Percentiles rank a stretch among this genome's conserved stretches.
phyloP scores from a whole-genome alignment of 2,113 vertebrate genomes.

The Ursus arctos region DNA sequence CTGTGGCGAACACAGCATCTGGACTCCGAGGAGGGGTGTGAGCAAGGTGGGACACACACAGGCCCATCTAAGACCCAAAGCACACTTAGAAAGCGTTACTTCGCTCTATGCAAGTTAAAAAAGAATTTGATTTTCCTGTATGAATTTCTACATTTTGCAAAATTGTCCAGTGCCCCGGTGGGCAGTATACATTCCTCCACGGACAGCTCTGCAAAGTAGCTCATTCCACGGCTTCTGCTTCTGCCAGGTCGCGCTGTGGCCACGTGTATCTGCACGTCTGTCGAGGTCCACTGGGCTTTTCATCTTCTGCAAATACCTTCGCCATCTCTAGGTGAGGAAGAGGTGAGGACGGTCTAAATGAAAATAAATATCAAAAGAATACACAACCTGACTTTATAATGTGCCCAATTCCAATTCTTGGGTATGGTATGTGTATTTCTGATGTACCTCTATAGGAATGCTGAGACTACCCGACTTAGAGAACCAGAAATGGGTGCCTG shows the following conservation, averaged over 20 bases:
- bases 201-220: neutral
- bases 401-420: neutral
- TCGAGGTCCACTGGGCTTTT: neutral
- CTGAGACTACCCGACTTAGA: too few relatives aligned
- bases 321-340: neutral
- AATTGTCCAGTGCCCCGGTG: too few relatives aligned
- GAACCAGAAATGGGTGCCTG: neutral
- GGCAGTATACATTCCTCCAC: rapidly evolving
- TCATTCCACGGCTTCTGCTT: neutral
- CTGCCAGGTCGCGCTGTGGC: neutral
- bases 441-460: rapidly evolving
- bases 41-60: neutral
- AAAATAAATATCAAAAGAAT: neutral
- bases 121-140: neutral
- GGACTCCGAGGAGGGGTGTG: neutral
- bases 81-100: neutral
- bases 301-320: neutral
- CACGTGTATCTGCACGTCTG: too few relatives aligned
- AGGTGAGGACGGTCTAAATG: neutral
- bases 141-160: neutral
- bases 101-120: neutral
- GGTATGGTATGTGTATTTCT: rapidly evolving
- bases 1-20: rapidly evolving
- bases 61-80: neutral
- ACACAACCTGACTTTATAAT: neutral